Conservation (phyloP, 2,797 vertebrate genomes). For the Schizopygopsis pylzovi region DNA sequence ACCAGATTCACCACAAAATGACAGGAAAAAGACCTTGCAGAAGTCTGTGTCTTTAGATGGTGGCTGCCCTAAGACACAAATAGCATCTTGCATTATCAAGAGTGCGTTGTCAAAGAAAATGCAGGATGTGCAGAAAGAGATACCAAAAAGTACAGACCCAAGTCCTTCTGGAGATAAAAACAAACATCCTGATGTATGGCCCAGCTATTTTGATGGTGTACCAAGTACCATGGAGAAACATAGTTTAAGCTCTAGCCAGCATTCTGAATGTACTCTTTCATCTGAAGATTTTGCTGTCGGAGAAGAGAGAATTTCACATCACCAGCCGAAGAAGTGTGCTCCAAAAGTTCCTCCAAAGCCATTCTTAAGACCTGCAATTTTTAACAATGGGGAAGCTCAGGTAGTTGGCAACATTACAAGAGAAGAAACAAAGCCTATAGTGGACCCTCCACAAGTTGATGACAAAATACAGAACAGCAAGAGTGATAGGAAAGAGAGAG, state of each 20-base stretch:
- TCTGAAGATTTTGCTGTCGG: conserved; percentile 64
- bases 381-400: conserved; percentile 63
- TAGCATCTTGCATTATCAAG: conserved; percentile 88
- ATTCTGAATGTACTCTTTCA: conserved; percentile 70
- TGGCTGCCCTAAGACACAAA: conserved; percentile 80
- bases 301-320: conserved; percentile 63
- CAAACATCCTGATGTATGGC: conserved; percentile 47
- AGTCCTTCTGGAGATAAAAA: conserved; percentile 62
- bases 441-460: conserved; percentile 66
- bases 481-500: conserved; percentile 51
- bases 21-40: conserved; percentile 77
- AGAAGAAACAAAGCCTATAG: conserved; percentile 69
- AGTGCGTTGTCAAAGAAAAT: conserved; percentile 91
- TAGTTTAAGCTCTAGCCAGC: conserved; percentile 67
- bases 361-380: conserved; percentile 67
- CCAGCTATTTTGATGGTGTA: conserved; percentile 46
- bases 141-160: conserved; percentile 58
- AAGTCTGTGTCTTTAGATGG: conserved; percentile 87
- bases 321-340: conserved; percentile 60
- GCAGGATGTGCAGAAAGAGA: conserved; percentile 74
- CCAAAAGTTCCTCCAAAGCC: conserved; percentile 70
- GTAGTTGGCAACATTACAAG: conserved; percentile 57
- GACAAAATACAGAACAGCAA: conserved; percentile 54
- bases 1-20: conserved; percentile 58
- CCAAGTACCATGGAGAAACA: conserved; percentile 61